Evolutionary conservation across 2,888 invertebrate species (phyloP).

Genomic region (Tenthredo distinguenda): DNA sequence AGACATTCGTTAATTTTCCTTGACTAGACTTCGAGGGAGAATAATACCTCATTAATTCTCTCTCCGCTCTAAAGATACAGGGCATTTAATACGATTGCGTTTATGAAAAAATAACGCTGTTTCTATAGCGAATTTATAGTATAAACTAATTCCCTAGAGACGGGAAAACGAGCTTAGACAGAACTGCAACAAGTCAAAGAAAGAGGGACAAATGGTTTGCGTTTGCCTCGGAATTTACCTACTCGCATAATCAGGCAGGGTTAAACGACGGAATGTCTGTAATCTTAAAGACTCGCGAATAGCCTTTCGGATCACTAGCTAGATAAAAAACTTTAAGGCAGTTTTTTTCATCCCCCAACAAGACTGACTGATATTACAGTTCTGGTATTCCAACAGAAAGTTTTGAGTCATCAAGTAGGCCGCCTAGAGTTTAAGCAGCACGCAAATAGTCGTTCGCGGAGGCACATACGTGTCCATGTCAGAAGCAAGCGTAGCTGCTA

Average conservation of each 20-base stretch:
- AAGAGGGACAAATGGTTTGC: neutral
- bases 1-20: neutral
- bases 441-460: conserved; percentile 21
- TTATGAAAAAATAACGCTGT: neutral
- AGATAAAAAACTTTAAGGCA: neutral
- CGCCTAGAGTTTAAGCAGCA: neutral
- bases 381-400: neutral
- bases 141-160: neutral
- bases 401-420: conserved; percentile 16
- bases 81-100: neutral
- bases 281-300: neutral
- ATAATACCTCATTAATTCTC: conserved; percentile 14
- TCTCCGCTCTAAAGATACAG: neutral
- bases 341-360: neutral
- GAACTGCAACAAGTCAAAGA: neutral
- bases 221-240: neutral
- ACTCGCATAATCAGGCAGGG: neutral
- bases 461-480: conserved; percentile 14
- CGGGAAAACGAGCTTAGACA: neutral
- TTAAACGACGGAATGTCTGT: neutral
- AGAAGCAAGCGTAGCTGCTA: neutral
- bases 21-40: neutral
- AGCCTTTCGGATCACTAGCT: neutral
- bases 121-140: neutral
- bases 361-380: neutral